Evolutionary conservation across 1,140 invertebrate genomes (phyloP).

Genomic region (Rhyzopertha dominica): DNA sequence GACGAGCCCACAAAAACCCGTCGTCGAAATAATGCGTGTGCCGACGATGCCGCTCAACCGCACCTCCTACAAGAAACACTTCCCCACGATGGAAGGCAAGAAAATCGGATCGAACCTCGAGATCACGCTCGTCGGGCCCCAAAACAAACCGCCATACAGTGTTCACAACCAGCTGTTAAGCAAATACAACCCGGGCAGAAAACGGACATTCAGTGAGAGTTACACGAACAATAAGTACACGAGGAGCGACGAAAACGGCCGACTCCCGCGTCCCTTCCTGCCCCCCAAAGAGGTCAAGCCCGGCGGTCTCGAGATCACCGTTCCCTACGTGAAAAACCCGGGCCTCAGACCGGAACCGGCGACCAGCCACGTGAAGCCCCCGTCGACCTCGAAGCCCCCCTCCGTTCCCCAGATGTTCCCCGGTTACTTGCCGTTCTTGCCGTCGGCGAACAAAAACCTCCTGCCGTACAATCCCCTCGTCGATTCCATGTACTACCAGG

Average conservation of each 20-base stretch:
- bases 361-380: too few relatives aligned
- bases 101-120: conserved; percentile 54
- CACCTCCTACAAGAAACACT: conserved; percentile 24
- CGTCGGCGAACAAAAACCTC: conserved; percentile 18
- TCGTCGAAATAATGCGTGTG: conserved; percentile 49
- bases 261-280: conserved; percentile 11
- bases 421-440: conserved; percentile 5
- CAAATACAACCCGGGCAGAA: conserved; percentile 4
- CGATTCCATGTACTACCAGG: conserved; percentile 43
- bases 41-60: conserved; percentile 28
- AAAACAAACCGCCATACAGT: conserved; percentile 14
- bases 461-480: conserved; percentile 34
- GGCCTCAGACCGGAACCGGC: too few relatives aligned
- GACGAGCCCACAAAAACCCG: conserved; percentile 43
- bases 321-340: too few relatives aligned
- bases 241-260: conserved; percentile 2
- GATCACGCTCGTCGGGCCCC: conserved; percentile 52
- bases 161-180: conserved; percentile 2
- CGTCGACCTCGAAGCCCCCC: too few relatives aligned
- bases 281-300: too few relatives aligned
- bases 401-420: conserved; percentile 9
- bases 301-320: too few relatives aligned
- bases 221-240: conserved; percentile 11
- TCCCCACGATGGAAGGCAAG: conserved; percentile 41
- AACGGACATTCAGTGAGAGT: conserved; percentile 19